A percentile compares a stretch with the other conserved stretches of the same genome.
phyloP scores from a whole-genome alignment of 2,113 vertebrate species.

The Glaucomys volans region DNA sequence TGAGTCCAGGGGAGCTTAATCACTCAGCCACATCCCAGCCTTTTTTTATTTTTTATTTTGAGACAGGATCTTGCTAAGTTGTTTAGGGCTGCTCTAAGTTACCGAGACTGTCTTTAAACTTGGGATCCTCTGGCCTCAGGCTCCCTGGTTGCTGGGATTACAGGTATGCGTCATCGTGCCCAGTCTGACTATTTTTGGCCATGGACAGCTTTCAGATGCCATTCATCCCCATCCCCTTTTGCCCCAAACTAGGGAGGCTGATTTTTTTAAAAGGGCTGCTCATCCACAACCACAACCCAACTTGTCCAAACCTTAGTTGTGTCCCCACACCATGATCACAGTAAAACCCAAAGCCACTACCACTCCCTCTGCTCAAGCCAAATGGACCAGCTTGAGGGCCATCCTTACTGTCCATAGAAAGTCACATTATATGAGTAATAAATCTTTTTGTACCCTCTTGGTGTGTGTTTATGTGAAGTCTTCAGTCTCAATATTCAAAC shows the following conservation, averaged over 20 bases:
- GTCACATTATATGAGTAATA: not conserved
- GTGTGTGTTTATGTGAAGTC: not conserved
- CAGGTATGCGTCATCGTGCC: not conserved
- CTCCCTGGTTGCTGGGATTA: not conserved
- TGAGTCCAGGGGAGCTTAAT: not conserved
- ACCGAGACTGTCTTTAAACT: not conserved
- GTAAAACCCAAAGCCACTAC: not conserved
- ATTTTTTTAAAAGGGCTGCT: not conserved
- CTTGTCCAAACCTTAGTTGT: not conserved
- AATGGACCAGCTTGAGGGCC: not conserved
- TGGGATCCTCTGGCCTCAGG: not conserved
- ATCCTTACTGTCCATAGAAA: not conserved
- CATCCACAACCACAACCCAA: not conserved
- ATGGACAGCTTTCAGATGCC: not conserved
- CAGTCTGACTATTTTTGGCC: not conserved
- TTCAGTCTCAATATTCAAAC: not conserved
- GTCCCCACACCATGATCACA: not conserved
- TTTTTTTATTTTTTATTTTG: not conserved
- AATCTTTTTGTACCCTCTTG: not conserved
- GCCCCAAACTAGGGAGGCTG: not conserved
- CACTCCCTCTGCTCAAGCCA: not conserved
- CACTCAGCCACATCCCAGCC: not conserved
- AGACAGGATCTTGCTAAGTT: not conserved
- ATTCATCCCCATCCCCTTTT: accelerated
- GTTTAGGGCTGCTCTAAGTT: too few relatives aligned